Percentiles rank a stretch among this genome's conserved stretches.
These are phyloP conservation scores for Anser brachyrhynchus DNA, from an alignment of 2,113 vertebrate genomes.

Conservation along the genomic window DNA sequence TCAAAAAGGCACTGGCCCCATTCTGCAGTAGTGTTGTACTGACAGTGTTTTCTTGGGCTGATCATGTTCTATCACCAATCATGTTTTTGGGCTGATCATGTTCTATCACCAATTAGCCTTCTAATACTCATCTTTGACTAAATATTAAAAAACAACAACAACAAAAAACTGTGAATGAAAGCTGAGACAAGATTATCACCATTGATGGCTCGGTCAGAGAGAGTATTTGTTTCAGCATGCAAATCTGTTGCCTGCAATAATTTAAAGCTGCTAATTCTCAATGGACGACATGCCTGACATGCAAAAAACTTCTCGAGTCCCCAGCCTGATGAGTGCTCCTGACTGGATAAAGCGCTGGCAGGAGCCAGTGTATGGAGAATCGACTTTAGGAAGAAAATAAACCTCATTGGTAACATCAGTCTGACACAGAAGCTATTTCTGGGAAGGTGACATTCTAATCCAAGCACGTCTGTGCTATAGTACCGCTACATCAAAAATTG, in stretches of 20 bases:
- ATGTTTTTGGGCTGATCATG: fast-evolving
- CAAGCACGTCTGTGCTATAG: background rate
- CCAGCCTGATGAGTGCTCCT: background rate
- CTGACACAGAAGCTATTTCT: slow-evolving; percentile 20
- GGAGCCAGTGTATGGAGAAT: background rate
- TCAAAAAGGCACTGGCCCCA: background rate
- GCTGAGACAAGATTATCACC: background rate
- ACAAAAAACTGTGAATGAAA: background rate
- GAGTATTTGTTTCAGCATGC: background rate
- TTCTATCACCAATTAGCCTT: background rate
- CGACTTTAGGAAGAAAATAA: background rate
- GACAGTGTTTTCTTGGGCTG: background rate
- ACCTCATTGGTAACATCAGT: background rate
- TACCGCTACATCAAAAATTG: background rate
- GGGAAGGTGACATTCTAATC: slow-evolving; percentile 23
- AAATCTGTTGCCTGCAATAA: background rate
- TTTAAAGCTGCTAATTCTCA: background rate
- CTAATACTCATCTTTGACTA: background rate
- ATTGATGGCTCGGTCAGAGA: background rate
- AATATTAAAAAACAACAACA: background rate
- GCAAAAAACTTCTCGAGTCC: background rate
- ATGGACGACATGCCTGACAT: background rate
- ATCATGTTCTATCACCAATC: background rate
- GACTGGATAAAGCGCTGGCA: background rate
- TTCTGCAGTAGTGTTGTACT: background rate